Percentiles rank a stretch among this genome's conserved stretches.
Conservation (phyloP, 2,113 vertebrate species). For the Mesembrinibis cayennensis region DNA sequence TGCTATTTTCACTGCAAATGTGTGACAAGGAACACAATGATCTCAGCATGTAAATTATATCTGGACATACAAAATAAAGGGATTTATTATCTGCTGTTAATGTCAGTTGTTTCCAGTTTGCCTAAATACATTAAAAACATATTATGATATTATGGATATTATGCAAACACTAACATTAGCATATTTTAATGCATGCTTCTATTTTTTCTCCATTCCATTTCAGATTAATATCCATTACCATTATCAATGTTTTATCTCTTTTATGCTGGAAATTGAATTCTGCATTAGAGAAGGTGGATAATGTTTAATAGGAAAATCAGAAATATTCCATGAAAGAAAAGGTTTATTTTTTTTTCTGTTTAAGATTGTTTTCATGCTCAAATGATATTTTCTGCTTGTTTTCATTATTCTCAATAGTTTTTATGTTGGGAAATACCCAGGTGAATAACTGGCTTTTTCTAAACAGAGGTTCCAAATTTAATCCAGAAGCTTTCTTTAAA, state of each 20-base stretch:
- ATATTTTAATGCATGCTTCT: slow-evolving; percentile 58
- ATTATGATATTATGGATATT: slow-evolving; percentile 69
- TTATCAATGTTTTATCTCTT: slow-evolving; percentile 63
- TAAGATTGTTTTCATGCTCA: slow-evolving; percentile 38
- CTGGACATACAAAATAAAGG: slow-evolving; percentile 26
- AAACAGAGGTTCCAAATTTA: background rate
- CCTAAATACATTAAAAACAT: slow-evolving; percentile 76
- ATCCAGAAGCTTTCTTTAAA: background rate
- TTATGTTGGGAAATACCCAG: background rate
- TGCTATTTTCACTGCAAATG: slow-evolving; percentile 50
- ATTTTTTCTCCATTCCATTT: slow-evolving; percentile 60
- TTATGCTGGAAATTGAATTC: slow-evolving; percentile 68
- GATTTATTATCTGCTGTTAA: slow-evolving; percentile 70
- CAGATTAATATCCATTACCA: slow-evolving; percentile 73
- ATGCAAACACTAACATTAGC: slow-evolving; percentile 64
- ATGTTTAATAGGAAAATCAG: slow-evolving; percentile 61
- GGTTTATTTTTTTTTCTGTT: background rate
- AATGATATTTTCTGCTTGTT: slow-evolving; percentile 15
- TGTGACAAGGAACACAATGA: slow-evolving; percentile 46
- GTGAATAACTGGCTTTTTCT: background rate
- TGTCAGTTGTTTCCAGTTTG: slow-evolving; percentile 65
- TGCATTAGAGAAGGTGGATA: slow-evolving; percentile 61
- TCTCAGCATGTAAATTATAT: slow-evolving; percentile 64
- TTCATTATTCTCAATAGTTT: background rate
- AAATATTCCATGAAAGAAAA: slow-evolving; percentile 50